Evolutionary conservation across 2,888 invertebrate genomes (phyloP), one percentile per base, ranked within the genome.

Genomic region (Diplolepis rosae): DNA sequence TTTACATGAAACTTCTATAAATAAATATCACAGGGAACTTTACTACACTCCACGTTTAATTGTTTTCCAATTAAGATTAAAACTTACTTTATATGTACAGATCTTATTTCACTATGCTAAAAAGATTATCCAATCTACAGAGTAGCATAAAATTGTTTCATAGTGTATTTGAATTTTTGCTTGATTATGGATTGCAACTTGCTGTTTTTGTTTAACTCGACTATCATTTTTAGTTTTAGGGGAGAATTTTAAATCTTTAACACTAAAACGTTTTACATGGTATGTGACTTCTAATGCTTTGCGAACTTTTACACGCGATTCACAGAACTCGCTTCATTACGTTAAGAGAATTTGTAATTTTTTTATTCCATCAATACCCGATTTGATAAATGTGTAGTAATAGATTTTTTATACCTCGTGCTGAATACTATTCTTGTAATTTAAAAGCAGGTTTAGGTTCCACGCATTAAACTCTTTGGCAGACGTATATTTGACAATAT

Each of bases 401-500:
- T 39, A 61, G 61, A 39, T 61, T 61, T 56, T 39, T 39, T 61
- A 61, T 22, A n/a, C 24, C 7, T 9, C n/a, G n/a, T 45, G 45
- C 45, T 45, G 9, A 45, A 9, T 39, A 61, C 24, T 24, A 24
- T 61, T 39, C 24, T 61, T 5, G 32, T 39, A 61, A 4, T 39
- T 27, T 7, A 7, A 39, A 39, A 35, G 18, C 18, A 54, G 11
- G 18, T 30, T 61, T 39, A 1, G n/a, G 7, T 39, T 61, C 9
- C 24, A 5, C 24, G 13, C 6, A 4, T 28, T 51, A 51, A 52
- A 61, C n/a, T 35, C 24, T 39, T 7, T 27, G n/a, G 15, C 35
- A 22, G 35, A 22, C 61, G 13, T 61, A 39, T 61, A 61, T 39
- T 61, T 39, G 61, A 61, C 61, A 61, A 61, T 61, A 61, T 61